Percentiles rank a stretch among this genome's conserved stretches.
These are phyloP conservation scores for Pampusana beccarii DNA, from an alignment of 2,113 vertebrate species.

Conservation along the genomic window DNA sequence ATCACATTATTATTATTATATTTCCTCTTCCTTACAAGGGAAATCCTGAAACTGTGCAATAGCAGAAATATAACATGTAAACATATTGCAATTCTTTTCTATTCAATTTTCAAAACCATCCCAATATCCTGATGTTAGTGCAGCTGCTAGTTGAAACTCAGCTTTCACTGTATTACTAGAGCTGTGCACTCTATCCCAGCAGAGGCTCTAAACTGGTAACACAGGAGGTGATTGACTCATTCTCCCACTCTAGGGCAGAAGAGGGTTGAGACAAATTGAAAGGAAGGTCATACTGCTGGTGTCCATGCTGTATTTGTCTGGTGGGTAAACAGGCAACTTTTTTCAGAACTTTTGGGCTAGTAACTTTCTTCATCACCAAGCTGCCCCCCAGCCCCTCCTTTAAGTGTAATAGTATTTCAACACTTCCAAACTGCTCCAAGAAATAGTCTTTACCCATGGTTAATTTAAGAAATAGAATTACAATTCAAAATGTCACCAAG, in stretches of 20 bases:
- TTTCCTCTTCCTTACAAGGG: neutral
- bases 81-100: accelerated
- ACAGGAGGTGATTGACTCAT: neutral
- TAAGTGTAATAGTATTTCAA: neutral
- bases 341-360: neutral
- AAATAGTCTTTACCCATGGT: neutral
- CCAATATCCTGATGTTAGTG: neutral
- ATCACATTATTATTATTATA: neutral
- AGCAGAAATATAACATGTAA: neutral
- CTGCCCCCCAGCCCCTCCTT: accelerated
- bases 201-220: neutral
- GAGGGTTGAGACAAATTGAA: neutral
- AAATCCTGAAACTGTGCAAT: neutral
- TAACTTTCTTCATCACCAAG: neutral
- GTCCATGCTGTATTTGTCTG: neutral
- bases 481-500: neutral
- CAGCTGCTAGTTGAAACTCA: neutral
- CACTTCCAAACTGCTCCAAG: neutral
- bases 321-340: neutral
- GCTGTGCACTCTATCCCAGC: accelerated
- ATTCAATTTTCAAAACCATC: neutral
- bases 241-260: neutral
- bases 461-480: neutral
- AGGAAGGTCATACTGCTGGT: neutral
- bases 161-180: neutral